Conservation (phyloP, 2,113 vertebrate species). For the Serinus canaria region DNA sequence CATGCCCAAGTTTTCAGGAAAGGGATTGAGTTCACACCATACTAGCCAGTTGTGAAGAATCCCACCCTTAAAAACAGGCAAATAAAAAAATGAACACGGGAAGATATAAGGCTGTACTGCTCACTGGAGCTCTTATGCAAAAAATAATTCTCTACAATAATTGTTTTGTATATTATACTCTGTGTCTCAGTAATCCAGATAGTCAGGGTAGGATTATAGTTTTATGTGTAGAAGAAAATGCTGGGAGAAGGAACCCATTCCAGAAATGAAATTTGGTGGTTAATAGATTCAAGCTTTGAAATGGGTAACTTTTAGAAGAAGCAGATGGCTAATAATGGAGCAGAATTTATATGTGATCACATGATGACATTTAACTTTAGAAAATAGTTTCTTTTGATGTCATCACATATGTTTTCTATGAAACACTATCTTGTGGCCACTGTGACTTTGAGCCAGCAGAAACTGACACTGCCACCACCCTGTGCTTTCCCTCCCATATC, state of each 20-base stretch:
- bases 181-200: background rate
- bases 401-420: background rate
- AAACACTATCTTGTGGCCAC: background rate
- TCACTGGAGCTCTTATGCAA: background rate
- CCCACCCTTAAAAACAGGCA: background rate
- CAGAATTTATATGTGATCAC: background rate
- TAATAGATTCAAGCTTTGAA: background rate
- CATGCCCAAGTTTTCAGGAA: background rate
- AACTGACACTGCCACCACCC: background rate
- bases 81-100: background rate
- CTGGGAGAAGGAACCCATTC: background rate
- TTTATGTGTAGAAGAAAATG: background rate
- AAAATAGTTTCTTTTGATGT: background rate
- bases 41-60: background rate
- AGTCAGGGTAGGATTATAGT: background rate
- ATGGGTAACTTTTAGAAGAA: background rate
- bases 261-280: background rate
- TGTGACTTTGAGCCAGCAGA: background rate
- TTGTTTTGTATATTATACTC: background rate
- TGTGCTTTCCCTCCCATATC: background rate
- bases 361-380: background rate
- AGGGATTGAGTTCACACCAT: background rate
- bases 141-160: background rate
- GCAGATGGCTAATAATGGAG: background rate
- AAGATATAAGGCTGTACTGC: background rate